Conservation (phyloP, 2,888 invertebrate species). For the Phaonia tiefii region DNA sequence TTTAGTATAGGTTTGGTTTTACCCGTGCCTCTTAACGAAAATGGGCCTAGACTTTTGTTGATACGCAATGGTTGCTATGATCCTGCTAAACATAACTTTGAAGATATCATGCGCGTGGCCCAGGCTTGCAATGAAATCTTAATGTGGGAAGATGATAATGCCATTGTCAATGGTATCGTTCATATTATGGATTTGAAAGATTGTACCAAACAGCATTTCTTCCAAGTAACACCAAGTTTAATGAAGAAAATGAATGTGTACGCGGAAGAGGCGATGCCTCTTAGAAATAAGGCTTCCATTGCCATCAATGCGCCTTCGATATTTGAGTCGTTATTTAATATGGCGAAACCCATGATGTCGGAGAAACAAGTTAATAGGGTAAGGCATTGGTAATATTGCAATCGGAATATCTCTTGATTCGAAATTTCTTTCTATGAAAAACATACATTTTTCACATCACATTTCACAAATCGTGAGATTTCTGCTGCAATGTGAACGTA, state of each 20-base stretch:
- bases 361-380: conserved; percentile 84
- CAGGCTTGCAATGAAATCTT: conserved; percentile 83
- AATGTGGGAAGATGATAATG: conserved; percentile 83
- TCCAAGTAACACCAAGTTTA: conserved; percentile 82
- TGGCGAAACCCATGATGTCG: conserved; percentile 83
- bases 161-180: conserved; percentile 81
- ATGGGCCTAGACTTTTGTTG: conserved; percentile 81
- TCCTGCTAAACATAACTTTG: conserved; percentile 79
- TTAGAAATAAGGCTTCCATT: conserved; percentile 83
- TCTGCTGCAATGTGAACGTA: too few relatives aligned
- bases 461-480: too few relatives aligned
- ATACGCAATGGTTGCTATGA: conserved; percentile 81
- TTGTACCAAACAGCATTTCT: conserved; percentile 81
- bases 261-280: conserved; percentile 83
- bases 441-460: too few relatives aligned
- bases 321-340: conserved; percentile 82
- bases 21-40: conserved; percentile 76
- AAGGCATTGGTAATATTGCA: conserved; percentile 71
- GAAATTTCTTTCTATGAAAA: too few relatives aligned
- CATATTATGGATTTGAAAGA: conserved; percentile 82
- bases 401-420: not conserved
- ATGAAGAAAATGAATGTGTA: conserved; percentile 83
- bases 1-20: conserved; percentile 67
- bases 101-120: conserved; percentile 81
- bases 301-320: conserved; percentile 83